These are phyloP conservation scores for Schizaphis graminum DNA, from an alignment of 2,888 invertebrate species.

Conservation along the genomic window DNA sequence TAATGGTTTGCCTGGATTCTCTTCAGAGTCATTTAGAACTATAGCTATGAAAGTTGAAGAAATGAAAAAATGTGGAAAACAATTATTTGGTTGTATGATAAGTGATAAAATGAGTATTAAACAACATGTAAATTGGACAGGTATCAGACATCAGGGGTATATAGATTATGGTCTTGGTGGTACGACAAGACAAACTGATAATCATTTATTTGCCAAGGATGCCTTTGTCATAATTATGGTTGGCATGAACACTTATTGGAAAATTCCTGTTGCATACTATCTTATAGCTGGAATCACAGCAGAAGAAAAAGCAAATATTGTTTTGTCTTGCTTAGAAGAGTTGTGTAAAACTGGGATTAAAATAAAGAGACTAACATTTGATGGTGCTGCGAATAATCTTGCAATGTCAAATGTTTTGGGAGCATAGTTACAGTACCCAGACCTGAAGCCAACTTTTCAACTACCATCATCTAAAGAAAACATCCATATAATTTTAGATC, in stretches of 20 bases:
- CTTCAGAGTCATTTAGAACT: constrained; percentile 18
- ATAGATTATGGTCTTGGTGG: constrained; percentile 38
- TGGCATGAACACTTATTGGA: constrained; percentile 58
- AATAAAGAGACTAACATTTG: too few species aligned
- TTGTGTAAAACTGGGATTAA: too few species aligned
- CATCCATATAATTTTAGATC: background rate
- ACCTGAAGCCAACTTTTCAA: background rate
- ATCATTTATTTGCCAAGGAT: constrained; percentile 45
- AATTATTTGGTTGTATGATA: constrained; percentile 54
- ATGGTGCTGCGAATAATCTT: constrained; percentile 50
- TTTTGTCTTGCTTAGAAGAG: too few species aligned
- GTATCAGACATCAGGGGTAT: constrained; percentile 13
- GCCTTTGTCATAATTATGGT: constrained; percentile 51
- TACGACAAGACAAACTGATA: background rate
- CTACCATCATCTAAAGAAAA: background rate
- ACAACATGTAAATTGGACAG: constrained; percentile 20
- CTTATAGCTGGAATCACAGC: too few species aligned
- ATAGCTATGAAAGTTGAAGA: constrained; percentile 45
- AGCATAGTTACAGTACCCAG: background rate
- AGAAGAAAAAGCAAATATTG: too few species aligned
- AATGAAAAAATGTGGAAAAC: constrained; percentile 41
- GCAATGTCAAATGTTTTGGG: constrained; percentile 21
- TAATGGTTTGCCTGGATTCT: constrained; percentile 70
- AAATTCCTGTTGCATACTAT: too few species aligned
- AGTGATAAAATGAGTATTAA: constrained; percentile 63